phyloP scores from a whole-genome alignment of 2,888 invertebrate genomes.

The Cheilosia vulpina region DNA sequence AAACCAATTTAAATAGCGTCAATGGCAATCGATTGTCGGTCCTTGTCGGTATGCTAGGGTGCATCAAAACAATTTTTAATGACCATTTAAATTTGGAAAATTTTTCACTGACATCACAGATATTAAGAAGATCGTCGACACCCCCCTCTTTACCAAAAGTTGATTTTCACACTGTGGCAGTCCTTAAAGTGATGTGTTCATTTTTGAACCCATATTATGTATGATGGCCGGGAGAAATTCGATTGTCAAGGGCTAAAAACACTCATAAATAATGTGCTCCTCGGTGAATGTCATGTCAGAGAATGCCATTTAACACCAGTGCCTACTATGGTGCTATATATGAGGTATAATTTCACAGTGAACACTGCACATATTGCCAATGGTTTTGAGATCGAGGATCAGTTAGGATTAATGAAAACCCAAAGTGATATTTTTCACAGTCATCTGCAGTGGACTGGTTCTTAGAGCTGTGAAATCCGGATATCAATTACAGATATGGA shows the following conservation, averaged over 20 bases:
- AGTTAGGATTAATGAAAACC: slow-evolving; percentile 41
- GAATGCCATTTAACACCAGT: slow-evolving; percentile 73
- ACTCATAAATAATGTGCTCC: slow-evolving; percentile 70
- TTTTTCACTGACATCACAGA: slow-evolving; percentile 70
- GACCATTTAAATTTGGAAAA: slow-evolving; percentile 75
- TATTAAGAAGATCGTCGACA: slow-evolving; percentile 48
- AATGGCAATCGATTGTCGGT: slow-evolving; percentile 60
- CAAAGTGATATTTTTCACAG: slow-evolving; percentile 45
- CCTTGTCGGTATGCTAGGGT: slow-evolving; percentile 42
- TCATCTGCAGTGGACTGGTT: background rate
- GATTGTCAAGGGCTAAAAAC: slow-evolving; percentile 73
- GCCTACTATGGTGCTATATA: slow-evolving; percentile 37
- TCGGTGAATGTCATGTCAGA: slow-evolving; percentile 57
- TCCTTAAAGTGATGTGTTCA: slow-evolving; percentile 62
- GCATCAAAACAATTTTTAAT: slow-evolving; percentile 68
- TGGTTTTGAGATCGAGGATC: slow-evolving; percentile 34
- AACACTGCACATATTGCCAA: slow-evolving; percentile 44
- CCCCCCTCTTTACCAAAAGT: slow-evolving; percentile 31
- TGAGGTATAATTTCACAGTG: slow-evolving; percentile 67
- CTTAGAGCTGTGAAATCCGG: background rate
- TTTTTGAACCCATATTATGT: slow-evolving; percentile 58
- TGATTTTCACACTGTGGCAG: slow-evolving; percentile 10
- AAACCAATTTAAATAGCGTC: slow-evolving; percentile 74
- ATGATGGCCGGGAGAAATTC: slow-evolving; percentile 44
- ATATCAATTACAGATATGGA: background rate